A percentile compares a stretch with the other conserved stretches of the same genome.
Conservation (phyloP, 2,113 vertebrate species). For the Poeciliopsis retropinna region DNA sequence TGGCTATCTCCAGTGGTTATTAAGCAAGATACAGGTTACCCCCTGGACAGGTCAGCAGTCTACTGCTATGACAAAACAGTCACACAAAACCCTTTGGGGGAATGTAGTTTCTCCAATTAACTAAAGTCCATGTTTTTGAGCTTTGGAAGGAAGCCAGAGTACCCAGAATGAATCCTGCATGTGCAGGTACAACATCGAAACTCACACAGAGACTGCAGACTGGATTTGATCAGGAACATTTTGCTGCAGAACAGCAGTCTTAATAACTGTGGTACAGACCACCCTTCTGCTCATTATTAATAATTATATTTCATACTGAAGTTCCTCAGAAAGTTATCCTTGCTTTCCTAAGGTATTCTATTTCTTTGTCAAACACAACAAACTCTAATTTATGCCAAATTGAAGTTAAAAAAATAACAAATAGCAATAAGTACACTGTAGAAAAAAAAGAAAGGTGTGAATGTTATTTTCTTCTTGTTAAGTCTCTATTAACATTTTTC, state of each 20-base stretch:
- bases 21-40: neutral
- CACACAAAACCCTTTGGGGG: neutral
- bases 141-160: neutral
- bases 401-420: conserved; percentile 23
- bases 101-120: neutral
- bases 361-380: neutral
- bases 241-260: neutral
- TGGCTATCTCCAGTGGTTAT: neutral
- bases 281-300: neutral
- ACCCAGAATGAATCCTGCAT: neutral
- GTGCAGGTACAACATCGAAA: neutral
- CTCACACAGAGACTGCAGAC: neutral
- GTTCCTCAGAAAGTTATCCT: neutral
- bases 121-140: neutral
- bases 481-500: conserved; percentile 33
- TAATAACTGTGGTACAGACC: neutral
- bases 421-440: neutral
- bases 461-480: conserved; percentile 20
- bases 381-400: neutral
- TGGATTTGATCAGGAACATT: neutral
- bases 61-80: neutral
- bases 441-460: conserved; percentile 13
- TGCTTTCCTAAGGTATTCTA: neutral
- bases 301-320: neutral
- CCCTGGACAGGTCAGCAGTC: neutral